Percentiles rank a stretch among this genome's conserved stretches.
phyloP scores from a whole-genome alignment of 2,797 vertebrate species.

The Betta splendens region DNA sequence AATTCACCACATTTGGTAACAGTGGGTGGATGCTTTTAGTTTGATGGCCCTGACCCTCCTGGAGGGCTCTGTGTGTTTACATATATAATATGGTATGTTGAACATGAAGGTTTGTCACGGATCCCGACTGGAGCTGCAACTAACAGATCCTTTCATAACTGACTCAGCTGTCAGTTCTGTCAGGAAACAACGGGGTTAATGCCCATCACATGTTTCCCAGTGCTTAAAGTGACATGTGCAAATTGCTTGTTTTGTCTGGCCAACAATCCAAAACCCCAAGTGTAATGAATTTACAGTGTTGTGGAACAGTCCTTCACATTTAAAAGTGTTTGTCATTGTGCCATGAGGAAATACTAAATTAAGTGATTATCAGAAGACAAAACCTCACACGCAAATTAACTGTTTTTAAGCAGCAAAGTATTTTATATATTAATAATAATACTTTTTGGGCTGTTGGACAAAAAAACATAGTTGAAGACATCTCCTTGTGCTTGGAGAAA shows the following conservation, averaged over 20 bases:
- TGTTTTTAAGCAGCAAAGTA: too few relatives aligned
- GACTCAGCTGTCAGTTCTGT: conserved; percentile 13
- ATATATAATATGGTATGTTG: conserved; percentile 4
- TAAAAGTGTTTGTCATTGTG: conserved; percentile 3
- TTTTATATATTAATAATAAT: not conserved
- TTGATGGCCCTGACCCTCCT: conserved; percentile 22
- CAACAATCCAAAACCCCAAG: conserved; percentile 1
- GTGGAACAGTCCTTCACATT: conserved; percentile 1
- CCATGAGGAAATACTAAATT: conserved; percentile 1
- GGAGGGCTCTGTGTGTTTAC: conserved; percentile 4
- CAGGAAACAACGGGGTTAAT: conserved; percentile 9
- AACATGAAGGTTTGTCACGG: conserved; percentile 8
- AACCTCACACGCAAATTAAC: not conserved
- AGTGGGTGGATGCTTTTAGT: conserved; percentile 36
- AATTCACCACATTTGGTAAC: conserved; percentile 20
- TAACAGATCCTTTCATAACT: conserved; percentile 10
- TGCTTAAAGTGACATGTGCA: conserved; percentile 5
- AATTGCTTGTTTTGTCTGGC: not conserved
- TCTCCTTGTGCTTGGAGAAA: not conserved
- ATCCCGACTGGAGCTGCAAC: not conserved
- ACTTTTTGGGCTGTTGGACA: not conserved
- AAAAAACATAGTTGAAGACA: not conserved
- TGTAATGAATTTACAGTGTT: conserved; percentile 3
- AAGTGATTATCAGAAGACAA: not conserved
- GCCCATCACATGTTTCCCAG: conserved; percentile 8